A percentile compares a stretch with the other conserved stretches of the same genome.
phyloP scores from a whole-genome alignment of 2,797 vertebrate genomes.

The Champsocephalus esox region DNA sequence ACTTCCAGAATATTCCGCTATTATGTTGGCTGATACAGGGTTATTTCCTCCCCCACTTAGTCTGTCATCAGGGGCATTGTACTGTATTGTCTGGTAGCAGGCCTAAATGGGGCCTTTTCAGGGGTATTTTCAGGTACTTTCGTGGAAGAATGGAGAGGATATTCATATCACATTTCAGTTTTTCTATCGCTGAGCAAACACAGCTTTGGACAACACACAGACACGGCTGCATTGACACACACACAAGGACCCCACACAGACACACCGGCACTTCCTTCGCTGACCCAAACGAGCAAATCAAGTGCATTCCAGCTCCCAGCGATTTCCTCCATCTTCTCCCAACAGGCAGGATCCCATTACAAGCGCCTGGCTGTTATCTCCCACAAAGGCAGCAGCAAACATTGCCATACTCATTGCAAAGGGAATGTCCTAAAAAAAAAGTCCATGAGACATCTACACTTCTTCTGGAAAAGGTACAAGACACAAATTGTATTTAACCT shows the following conservation, averaged over 20 bases:
- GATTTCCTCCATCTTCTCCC: slow-evolving; percentile 77
- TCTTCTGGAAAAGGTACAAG: neutral
- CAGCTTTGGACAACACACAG: slow-evolving; percentile 50
- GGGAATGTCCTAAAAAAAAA: slow-evolving; percentile 22
- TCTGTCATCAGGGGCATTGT: slow-evolving; percentile 81
- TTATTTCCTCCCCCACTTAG: slow-evolving; percentile 81
- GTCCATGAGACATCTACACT: neutral
- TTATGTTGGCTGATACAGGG: slow-evolving; percentile 66
- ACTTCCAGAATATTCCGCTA: slow-evolving; percentile 76
- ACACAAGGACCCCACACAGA: slow-evolving; percentile 1
- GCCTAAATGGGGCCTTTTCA: slow-evolving; percentile 73
- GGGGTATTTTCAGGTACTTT: slow-evolving; percentile 77
- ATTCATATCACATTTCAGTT: slow-evolving; percentile 83
- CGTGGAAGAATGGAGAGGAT: slow-evolving; percentile 79
- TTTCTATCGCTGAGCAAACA: slow-evolving; percentile 70
- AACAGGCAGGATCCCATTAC: slow-evolving; percentile 79
- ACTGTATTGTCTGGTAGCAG: slow-evolving; percentile 68
- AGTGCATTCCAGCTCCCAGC: slow-evolving; percentile 76
- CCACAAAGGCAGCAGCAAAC: slow-evolving; percentile 54
- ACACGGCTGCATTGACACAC: slow-evolving; percentile 34
- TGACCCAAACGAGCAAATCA: slow-evolving; percentile 75
- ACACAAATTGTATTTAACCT: neutral
- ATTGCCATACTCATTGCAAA: slow-evolving; percentile 27
- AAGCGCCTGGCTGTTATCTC: slow-evolving; percentile 70
- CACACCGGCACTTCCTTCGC: slow-evolving; percentile 67